phyloP scores from a whole-genome alignment of 2,888 invertebrate species.

The Ectropis crepuscularia region DNA sequence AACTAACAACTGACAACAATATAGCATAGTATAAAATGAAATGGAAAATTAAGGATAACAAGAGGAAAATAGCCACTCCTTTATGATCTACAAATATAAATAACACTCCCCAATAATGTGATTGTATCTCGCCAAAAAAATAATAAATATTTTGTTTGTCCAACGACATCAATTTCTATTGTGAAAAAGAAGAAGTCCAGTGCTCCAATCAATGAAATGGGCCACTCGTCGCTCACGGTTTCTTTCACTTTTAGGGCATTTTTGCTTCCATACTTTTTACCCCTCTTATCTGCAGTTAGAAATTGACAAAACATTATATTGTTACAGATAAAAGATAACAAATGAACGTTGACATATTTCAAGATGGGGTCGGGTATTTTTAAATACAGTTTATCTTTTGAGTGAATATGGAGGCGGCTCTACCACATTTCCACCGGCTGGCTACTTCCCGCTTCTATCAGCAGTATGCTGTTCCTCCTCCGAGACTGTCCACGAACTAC shows the following conservation, averaged over 20 bases:
- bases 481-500: slow-evolving; percentile 71
- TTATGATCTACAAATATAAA: too few relatives aligned
- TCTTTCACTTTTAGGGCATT: slow-evolving; percentile 33
- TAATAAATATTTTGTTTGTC: too few relatives aligned
- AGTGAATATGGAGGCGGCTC: slow-evolving; percentile 73
- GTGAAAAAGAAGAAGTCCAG: slow-evolving; percentile 35
- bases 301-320: slow-evolving; percentile 36
- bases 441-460: slow-evolving; percentile 75
- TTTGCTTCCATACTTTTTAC: slow-evolving; percentile 46
- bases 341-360: slow-evolving; percentile 36
- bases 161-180: neutral
- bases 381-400: slow-evolving; percentile 30
- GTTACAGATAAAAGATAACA: slow-evolving; percentile 53
- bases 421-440: slow-evolving; percentile 74
- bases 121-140: too few relatives aligned
- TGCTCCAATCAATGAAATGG: slow-evolving; percentile 75
- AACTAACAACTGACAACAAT: too few relatives aligned
- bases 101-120: too few relatives aligned
- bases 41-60: too few relatives aligned
- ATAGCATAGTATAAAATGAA: too few relatives aligned
- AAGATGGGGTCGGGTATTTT: slow-evolving; percentile 40
- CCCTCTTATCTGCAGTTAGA: slow-evolving; percentile 29
- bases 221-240: slow-evolving; percentile 58
- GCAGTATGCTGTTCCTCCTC: slow-evolving; percentile 73
- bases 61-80: too few relatives aligned